Percentiles rank a stretch among this genome's conserved stretches.
Conservation (phyloP, 2,797 vertebrate species). For the Epinephelus coioides region DNA sequence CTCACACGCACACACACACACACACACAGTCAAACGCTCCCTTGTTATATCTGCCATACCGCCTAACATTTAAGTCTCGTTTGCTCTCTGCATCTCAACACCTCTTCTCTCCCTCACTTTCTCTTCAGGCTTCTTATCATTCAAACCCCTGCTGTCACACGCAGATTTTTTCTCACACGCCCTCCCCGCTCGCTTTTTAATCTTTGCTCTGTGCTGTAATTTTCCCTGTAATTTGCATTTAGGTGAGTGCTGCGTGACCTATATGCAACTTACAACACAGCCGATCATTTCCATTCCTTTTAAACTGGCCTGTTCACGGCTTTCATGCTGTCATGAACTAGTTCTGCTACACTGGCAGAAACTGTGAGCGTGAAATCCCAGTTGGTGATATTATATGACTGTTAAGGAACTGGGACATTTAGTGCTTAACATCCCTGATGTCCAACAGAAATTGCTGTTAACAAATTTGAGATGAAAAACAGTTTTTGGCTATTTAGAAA, state of each 20-base stretch:
- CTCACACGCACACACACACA: background rate
- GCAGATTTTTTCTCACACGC: conserved; percentile 4
- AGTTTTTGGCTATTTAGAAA: background rate
- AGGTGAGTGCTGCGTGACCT: conserved; percentile 26
- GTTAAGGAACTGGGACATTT: conserved; percentile 14
- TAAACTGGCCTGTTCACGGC: conserved; percentile 12
- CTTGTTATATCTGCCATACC: conserved; percentile 3
- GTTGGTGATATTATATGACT: conserved; percentile 18
- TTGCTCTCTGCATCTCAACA: conserved; percentile 1
- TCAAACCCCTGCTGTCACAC: conserved; percentile 19
- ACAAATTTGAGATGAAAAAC: background rate
- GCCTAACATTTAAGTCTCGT: conserved; percentile 2
- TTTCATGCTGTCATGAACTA: background rate
- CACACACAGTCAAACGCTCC: background rate
- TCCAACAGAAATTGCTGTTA: conserved; percentile 8
- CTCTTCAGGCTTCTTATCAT: background rate
- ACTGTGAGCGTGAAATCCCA: conserved; percentile 20
- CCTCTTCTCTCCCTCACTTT: background rate
- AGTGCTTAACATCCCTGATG: conserved; percentile 12
- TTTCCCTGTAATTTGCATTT: conserved; percentile 31
- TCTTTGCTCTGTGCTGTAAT: conserved; percentile 28
- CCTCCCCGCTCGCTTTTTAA: conserved; percentile 2
- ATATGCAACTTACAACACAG: conserved; percentile 14
- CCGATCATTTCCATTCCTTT: conserved; percentile 8
- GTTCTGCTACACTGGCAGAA: conserved; percentile 26